phyloP scores from a whole-genome alignment of 2,888 invertebrate species.

The Rhabditoides inermis region DNA sequence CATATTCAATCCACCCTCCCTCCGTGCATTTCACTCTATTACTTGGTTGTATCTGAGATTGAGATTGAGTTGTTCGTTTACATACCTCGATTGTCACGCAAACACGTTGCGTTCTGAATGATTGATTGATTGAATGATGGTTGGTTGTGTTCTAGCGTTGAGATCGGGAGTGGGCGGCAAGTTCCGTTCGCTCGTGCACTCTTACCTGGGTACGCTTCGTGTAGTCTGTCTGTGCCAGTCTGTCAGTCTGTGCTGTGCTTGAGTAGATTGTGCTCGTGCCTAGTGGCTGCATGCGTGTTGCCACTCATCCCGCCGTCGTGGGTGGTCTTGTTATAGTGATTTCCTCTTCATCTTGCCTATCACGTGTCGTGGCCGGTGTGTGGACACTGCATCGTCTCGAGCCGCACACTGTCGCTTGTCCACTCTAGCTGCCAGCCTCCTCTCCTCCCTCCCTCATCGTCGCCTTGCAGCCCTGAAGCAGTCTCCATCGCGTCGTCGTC shows the following conservation, averaged over 20 bases:
- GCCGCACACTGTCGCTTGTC: too few species aligned
- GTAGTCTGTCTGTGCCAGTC: not conserved
- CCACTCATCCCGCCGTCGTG: slow-evolving; percentile 3
- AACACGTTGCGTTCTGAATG: too few species aligned
- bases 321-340: not conserved
- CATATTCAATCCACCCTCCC: too few species aligned
- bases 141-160: slow-evolving; percentile 71
- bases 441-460: not conserved
- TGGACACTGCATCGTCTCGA: too few species aligned
- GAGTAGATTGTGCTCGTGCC: slow-evolving; percentile 9
- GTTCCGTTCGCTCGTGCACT: slow-evolving; percentile 98
- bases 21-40: too few species aligned
- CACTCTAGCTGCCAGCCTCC: not conserved
- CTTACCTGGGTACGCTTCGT: slow-evolving; percentile 80
- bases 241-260: not conserved
- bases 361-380: too few species aligned
- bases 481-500: slow-evolving; percentile 31
- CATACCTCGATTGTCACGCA: too few species aligned
- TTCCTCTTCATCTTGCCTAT: not conserved
- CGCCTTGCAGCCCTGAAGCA: slow-evolving; percentile 37
- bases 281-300: slow-evolving; percentile 6
- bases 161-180: slow-evolving; percentile 97
- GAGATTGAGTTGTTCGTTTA: too few species aligned
- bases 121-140: too few species aligned
- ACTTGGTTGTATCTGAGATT: too few species aligned